These are phyloP conservation scores for Anarrhichthys ocellatus DNA, from an alignment of 2,113 vertebrate species.

Conservation along the genomic window DNA sequence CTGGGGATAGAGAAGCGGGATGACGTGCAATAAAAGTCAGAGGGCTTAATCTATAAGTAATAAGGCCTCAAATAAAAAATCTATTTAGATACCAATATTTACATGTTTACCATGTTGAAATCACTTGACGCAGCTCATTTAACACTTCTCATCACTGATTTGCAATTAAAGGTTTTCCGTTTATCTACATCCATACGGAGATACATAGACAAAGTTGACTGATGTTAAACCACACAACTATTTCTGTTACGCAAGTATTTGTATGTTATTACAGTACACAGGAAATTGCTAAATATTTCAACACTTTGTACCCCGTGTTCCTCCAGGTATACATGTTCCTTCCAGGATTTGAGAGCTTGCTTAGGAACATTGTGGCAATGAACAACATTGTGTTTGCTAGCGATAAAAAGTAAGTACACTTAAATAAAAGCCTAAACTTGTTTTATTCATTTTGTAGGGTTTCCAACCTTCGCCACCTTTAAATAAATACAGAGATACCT, in stretches of 20 bases:
- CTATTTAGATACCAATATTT: background rate
- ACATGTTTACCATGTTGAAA: background rate
- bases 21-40: background rate
- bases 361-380: slow-evolving; percentile 82
- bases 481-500: background rate
- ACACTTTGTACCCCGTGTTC: background rate
- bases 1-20: background rate
- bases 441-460: background rate
- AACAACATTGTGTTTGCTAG: slow-evolving; percentile 83
- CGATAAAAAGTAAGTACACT: slow-evolving; percentile 87
- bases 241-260: slow-evolving; percentile 5
- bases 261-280: background rate
- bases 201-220: background rate
- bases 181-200: too few species aligned
- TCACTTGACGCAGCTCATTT: background rate
- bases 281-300: slow-evolving; percentile 18
- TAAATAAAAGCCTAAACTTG: background rate
- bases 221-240: slow-evolving; percentile 70
- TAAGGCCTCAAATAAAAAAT: background rate
- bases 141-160: background rate
- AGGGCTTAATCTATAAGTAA: background rate
- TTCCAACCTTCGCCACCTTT: background rate
- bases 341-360: slow-evolving; percentile 82
- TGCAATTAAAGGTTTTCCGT: too few species aligned
- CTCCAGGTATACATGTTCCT: slow-evolving; percentile 84